phyloP scores from a whole-genome alignment of 2,113 vertebrate species.

The Sardina pilchardus region DNA sequence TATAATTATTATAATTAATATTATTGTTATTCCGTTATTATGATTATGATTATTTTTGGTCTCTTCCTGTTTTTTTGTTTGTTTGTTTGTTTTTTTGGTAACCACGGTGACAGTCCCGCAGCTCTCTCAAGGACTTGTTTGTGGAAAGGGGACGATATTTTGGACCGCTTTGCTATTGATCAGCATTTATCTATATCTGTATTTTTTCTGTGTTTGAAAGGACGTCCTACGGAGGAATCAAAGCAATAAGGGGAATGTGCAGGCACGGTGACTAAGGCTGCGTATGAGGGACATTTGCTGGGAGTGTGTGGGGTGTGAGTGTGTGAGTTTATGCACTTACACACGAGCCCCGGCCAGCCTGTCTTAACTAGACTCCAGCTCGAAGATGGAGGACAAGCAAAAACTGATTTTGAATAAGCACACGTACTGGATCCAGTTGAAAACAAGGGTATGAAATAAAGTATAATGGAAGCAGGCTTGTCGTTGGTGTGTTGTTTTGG shows the following conservation, averaged over 20 bases:
- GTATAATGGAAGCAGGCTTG: conserved; percentile 51
- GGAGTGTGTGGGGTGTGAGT: not conserved
- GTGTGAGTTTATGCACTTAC: conserved; percentile 43
- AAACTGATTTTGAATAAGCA: conserved; percentile 71
- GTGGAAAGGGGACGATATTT: conserved; percentile 55
- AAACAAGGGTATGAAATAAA: conserved; percentile 70
- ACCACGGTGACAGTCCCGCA: conserved; percentile 53
- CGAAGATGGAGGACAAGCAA: conserved; percentile 42
- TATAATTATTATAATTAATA: not conserved
- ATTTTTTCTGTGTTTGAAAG: conserved; percentile 62
- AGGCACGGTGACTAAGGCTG: conserved; percentile 53
- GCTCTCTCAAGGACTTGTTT: conserved; percentile 51
- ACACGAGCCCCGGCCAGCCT: conserved; percentile 16
- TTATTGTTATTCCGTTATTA: not conserved
- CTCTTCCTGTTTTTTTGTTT: conserved; percentile 53
- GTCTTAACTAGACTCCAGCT: not conserved
- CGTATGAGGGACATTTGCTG: not conserved
- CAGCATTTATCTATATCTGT: conserved; percentile 65
- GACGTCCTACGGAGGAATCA: conserved; percentile 51
- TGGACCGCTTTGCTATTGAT: conserved; percentile 67
- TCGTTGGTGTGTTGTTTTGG: not conserved
- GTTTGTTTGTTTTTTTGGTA: not conserved
- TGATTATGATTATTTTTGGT: not conserved
- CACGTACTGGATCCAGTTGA: conserved; percentile 72
- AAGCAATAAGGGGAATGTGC: conserved; percentile 74